Percentiles rank a stretch among this genome's conserved stretches.
These are phyloP conservation scores for Champsocephalus gunnari DNA, from an alignment of 2,797 vertebrate species.

Conservation along the genomic window DNA sequence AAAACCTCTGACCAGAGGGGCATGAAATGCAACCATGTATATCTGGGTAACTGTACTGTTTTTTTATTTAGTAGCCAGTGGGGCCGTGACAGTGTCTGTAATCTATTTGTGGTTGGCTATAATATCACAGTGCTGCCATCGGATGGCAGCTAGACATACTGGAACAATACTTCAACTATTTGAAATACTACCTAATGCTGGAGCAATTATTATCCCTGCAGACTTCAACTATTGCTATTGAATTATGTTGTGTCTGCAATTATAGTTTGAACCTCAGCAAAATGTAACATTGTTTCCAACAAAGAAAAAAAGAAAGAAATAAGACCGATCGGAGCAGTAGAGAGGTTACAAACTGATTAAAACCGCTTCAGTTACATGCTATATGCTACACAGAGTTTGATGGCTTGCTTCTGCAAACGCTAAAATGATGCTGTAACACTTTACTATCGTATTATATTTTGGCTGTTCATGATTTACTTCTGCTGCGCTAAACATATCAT, in stretches of 20 bases:
- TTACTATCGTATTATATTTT: slow-evolving; percentile 26
- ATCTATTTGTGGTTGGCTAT: slow-evolving; percentile 40
- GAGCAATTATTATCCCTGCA: slow-evolving; percentile 10
- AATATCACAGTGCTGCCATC: slow-evolving; percentile 62
- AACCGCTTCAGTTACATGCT: background rate
- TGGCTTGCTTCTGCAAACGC: slow-evolving; percentile 8
- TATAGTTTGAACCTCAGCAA: no score
- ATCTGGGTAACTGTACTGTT: slow-evolving; percentile 32
- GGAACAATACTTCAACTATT: slow-evolving; percentile 19
- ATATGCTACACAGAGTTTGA: background rate
- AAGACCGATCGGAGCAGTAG: slow-evolving; percentile 10
- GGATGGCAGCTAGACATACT: slow-evolving; percentile 49
- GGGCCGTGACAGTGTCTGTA: slow-evolving; percentile 20
- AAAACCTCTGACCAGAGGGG: slow-evolving; percentile 74
- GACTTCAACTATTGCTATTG: background rate
- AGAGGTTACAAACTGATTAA: background rate
- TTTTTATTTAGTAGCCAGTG: slow-evolving; percentile 20
- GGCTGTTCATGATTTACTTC: slow-evolving; percentile 6
- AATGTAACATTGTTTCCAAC: no score
- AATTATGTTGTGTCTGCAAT: no score
- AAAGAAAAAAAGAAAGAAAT: no score
- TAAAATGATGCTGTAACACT: slow-evolving; percentile 13
- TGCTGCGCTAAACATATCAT: slow-evolving; percentile 28
- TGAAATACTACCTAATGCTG: slow-evolving; percentile 21
- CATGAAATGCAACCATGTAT: slow-evolving; percentile 26